phyloP scores from a whole-genome alignment of 2,797 vertebrate species.

The Anisognathus igniventris region DNA sequence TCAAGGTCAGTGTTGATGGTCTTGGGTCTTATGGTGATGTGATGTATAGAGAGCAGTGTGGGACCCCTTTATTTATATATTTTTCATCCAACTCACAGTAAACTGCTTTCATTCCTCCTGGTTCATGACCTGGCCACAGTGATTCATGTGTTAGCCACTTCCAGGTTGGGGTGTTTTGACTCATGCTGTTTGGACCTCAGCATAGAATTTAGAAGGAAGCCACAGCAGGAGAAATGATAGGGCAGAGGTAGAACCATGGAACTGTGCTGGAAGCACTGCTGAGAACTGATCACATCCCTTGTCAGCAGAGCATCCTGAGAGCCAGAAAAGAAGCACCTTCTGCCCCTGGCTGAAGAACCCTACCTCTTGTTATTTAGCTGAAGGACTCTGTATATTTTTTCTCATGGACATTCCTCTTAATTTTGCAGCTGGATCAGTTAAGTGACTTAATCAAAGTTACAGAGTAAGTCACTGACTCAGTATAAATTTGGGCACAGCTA shows the following conservation, averaged over 20 bases:
- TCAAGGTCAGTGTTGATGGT: not conserved
- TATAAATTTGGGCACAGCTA: not conserved
- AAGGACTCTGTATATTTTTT: not conserved
- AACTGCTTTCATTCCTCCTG: not conserved
- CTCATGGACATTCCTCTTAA: not conserved
- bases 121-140: constrained; percentile 2
- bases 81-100: not conserved
- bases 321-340: not conserved
- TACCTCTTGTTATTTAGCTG: not conserved
- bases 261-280: not conserved
- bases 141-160: constrained; percentile 41
- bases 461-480: not conserved
- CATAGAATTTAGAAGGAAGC: constrained; percentile 36
- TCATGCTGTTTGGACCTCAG: not conserved
- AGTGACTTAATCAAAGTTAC: not conserved
- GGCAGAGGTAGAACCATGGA: not conserved
- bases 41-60: not conserved
- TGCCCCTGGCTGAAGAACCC: not conserved
- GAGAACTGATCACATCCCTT: not conserved
- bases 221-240: constrained; percentile 29
- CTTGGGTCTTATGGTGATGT: not conserved
- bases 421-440: not conserved
- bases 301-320: not conserved
- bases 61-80: not conserved
- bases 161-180: constrained; percentile 42